Evolutionary conservation across 2,797 vertebrate species (phyloP).

Genomic region (Brachyrhaphis roseni): DNA sequence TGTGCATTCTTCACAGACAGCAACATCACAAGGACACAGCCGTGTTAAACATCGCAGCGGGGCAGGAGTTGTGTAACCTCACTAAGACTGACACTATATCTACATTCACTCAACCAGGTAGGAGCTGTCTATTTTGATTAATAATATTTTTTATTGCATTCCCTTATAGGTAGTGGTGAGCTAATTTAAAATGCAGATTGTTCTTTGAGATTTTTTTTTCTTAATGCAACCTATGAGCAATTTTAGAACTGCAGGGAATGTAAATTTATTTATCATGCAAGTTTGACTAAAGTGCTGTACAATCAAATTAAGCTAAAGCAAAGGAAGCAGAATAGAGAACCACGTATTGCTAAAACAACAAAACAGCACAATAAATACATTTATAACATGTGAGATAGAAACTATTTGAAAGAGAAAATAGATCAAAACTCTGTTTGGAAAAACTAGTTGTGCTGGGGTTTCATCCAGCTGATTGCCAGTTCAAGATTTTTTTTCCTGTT

Average conservation of each 20-base stretch:
- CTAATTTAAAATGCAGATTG: not conserved
- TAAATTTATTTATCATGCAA: not conserved
- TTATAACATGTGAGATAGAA: not conserved
- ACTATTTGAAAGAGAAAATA: not conserved
- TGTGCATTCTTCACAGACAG: constrained; percentile 20
- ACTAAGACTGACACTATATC: not conserved
- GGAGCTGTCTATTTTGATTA: constrained; percentile 24
- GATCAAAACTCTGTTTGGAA: not conserved
- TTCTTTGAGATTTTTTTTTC: not conserved
- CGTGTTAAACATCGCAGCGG: constrained; percentile 6
- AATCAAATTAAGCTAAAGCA: not conserved
- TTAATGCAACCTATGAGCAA: not conserved
- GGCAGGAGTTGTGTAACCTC: constrained; percentile 20
- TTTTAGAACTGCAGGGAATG: not conserved
- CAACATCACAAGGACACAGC: constrained; percentile 40
- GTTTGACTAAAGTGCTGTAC: not conserved
- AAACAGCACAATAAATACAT: not conserved
- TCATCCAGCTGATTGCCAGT: not conserved
- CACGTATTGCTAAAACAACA: not conserved
- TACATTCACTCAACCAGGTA: constrained; percentile 56
- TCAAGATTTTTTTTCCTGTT: not conserved
- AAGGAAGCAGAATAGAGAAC: not conserved
- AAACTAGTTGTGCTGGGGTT: not conserved
- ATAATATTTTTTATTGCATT: not conserved
- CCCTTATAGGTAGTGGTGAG: not conserved